Percentiles rank a stretch among this genome's conserved stretches.
phyloP scores from a whole-genome alignment of 2,888 invertebrate genomes.

The Oxyteleia sp. region DNA sequence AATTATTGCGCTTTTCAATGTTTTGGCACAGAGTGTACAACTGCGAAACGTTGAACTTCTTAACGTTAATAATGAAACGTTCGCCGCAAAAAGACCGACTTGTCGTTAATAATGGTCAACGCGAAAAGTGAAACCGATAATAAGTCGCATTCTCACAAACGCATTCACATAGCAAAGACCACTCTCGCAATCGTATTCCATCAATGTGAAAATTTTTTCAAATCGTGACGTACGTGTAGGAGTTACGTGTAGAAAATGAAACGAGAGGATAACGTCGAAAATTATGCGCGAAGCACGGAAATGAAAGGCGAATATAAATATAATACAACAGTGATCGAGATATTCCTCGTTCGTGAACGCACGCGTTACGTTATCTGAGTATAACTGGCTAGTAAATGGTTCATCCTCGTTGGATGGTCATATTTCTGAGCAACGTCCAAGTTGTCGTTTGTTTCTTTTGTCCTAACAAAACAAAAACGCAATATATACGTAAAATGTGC shows the following conservation, averaged over 20 bases:
- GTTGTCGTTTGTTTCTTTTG: constrained; percentile 22
- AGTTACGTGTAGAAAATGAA: constrained; percentile 28
- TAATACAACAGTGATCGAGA: constrained; percentile 18
- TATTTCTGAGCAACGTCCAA: constrained; percentile 42
- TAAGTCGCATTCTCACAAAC: constrained; percentile 27
- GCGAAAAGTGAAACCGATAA: constrained; percentile 16
- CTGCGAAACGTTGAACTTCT: constrained; percentile 7
- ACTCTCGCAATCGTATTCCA: constrained; percentile 6
- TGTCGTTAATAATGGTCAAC: no score
- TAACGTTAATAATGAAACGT: neutral
- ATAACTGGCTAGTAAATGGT: constrained; percentile 51
- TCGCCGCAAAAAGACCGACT: constrained; percentile 37
- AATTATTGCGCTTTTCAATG: constrained; percentile 20
- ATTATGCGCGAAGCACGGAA: constrained; percentile 25
- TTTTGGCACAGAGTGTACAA: constrained; percentile 35
- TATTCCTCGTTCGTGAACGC: constrained; percentile 11
- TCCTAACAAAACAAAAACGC: no score
- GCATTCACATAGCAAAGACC: constrained; percentile 33
- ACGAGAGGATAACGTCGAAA: neutral
- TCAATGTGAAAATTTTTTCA: constrained; percentile 31
- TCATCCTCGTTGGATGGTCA: constrained; percentile 25
- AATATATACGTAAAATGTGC: no score
- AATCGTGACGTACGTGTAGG: constrained; percentile 18
- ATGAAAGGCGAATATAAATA: constrained; percentile 14
- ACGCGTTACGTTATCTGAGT: constrained; percentile 28